A percentile compares a stretch with the other conserved stretches of the same genome.
These are phyloP conservation scores for Aethes cnicana DNA, from an alignment of 2,888 invertebrate species.

Conservation along the genomic window DNA sequence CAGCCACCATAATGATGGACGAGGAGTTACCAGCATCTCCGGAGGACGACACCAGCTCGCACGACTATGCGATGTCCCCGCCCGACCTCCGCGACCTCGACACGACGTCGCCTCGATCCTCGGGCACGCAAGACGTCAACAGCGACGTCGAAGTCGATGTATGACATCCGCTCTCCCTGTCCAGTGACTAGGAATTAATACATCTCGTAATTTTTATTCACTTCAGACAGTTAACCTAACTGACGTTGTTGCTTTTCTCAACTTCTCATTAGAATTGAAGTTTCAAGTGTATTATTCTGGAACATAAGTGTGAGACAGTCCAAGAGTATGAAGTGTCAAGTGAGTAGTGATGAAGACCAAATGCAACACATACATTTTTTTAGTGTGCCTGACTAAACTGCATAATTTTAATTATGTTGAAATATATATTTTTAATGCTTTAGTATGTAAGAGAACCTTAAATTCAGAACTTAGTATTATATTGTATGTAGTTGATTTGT, in stretches of 20 bases:
- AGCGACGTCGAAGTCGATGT: constrained; percentile 75
- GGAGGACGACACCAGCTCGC: constrained; percentile 66
- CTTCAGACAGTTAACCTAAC: not conserved
- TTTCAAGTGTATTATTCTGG: not conserved
- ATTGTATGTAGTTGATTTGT: constrained; percentile 10
- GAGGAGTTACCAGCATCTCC: constrained; percentile 63
- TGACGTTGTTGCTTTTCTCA: not conserved
- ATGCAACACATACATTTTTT: not conserved
- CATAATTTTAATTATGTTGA: not conserved
- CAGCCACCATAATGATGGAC: constrained; percentile 80
- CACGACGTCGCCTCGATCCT: constrained; percentile 57
- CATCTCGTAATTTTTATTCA: not conserved
- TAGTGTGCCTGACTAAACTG: not conserved
- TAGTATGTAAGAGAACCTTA: constrained; percentile 16
- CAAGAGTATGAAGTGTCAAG: no score
- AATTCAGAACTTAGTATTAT: constrained; percentile 12
- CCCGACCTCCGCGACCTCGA: constrained; percentile 44
- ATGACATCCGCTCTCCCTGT: constrained; percentile 65
- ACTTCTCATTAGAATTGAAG: not conserved
- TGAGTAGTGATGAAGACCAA: not conserved
- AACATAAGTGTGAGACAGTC: not conserved
- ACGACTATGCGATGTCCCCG: constrained; percentile 56
- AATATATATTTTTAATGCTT: not conserved
- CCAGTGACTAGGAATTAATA: constrained; percentile 52
- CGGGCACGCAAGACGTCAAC: constrained; percentile 51